phyloP scores from a whole-genome alignment of 2,888 invertebrate genomes.

The Amblyjoppa proteus region DNA sequence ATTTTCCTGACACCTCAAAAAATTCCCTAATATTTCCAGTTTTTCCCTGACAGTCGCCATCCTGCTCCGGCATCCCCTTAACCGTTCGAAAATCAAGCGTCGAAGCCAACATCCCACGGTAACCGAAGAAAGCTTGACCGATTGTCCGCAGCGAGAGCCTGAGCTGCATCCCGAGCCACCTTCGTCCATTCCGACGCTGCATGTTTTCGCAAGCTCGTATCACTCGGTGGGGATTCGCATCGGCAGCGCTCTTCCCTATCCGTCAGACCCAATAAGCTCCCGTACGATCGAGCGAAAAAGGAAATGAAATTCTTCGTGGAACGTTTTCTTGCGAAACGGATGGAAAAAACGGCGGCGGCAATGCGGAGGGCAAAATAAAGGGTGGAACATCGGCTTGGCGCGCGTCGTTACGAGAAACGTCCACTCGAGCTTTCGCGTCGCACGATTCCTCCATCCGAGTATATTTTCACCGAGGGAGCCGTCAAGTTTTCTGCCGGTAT shows the following conservation, averaged over 20 bases:
- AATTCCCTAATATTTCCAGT: no score
- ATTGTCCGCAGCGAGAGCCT: neutral
- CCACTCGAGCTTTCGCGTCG: constrained; percentile 11
- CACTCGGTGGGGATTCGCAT: neutral
- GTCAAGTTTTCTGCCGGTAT: constrained; percentile 12
- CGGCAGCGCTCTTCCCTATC: neutral
- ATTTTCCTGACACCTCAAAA: no score
- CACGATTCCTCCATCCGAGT: constrained; percentile 3
- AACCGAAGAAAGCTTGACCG: neutral
- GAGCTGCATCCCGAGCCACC: neutral
- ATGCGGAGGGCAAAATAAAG: neutral
- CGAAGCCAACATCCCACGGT: neutral
- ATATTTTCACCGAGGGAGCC: neutral
- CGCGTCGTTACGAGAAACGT: constrained; percentile 38
- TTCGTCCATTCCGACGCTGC: constrained; percentile 6
- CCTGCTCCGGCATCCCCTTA: neutral
- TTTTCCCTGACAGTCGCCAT: no score
- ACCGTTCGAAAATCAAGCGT: neutral
- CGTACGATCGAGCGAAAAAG: constrained; percentile 34
- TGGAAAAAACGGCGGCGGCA: constrained; percentile 17
- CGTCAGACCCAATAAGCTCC: constrained; percentile 37
- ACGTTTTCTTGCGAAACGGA: constrained; percentile 25
- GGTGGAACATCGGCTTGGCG: neutral
- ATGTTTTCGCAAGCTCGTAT: constrained; percentile 34
- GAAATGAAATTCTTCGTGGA: constrained; percentile 43